These are phyloP conservation scores for Andrena bicolor DNA, from an alignment of 2,888 invertebrate genomes.

Conservation along the genomic window DNA sequence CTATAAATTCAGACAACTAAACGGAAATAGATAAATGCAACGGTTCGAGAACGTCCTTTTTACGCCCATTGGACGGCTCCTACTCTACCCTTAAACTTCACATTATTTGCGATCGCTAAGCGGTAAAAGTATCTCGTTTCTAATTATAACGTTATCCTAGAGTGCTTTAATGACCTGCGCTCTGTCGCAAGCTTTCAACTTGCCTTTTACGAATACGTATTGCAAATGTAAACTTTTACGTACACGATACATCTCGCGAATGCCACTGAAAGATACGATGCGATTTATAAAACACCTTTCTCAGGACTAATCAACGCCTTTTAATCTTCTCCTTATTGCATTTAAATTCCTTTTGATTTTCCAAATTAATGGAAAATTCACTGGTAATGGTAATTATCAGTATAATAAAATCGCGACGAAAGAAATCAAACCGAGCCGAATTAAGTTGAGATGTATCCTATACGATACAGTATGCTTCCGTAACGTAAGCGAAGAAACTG, in stretches of 20 bases:
- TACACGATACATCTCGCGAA: conserved; percentile 41
- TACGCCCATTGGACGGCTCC: conserved; percentile 80
- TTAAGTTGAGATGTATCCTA: conserved; percentile 31
- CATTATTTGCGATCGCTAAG: conserved; percentile 67
- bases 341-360: neutral
- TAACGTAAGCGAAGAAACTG: conserved; percentile 37
- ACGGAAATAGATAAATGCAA: conserved; percentile 33
- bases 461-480: neutral
- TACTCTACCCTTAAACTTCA: conserved; percentile 72
- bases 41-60: conserved; percentile 43
- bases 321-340: too few relatives aligned
- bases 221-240: conserved; percentile 42
- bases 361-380: neutral
- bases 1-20: conserved; percentile 1
- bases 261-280: neutral
- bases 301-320: neutral
- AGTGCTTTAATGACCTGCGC: conserved; percentile 44
- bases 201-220: conserved; percentile 42
- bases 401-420: neutral
- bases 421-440: neutral
- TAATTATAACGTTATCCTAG: conserved; percentile 57
- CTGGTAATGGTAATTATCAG: neutral
- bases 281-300: conserved; percentile 3
- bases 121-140: conserved; percentile 61
- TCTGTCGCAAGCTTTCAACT: conserved; percentile 44